Base-by-base conservation (phyloP, 2,797 vertebrate species). In the Pangasius mekongensis region DNA sequence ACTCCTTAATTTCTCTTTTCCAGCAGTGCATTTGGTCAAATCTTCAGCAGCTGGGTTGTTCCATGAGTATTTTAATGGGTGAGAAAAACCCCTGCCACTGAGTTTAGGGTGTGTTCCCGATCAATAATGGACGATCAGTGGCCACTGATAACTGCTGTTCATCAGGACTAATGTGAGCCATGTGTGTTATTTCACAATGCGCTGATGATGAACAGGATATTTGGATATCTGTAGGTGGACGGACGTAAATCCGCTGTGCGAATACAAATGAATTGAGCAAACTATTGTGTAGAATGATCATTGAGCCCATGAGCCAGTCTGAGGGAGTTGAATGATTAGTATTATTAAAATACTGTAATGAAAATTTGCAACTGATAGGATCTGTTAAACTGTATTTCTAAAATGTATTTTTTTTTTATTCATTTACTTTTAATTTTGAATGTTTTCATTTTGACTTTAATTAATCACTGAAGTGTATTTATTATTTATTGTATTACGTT, bases 1-100 rank as follows among this genome's bases (percentile, higher is more conserved):
- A 94, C 92, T 91, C 92, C 90, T 91, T 96, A 94, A 96, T 96
- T 95, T 93, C 91, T 95, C 93, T 94, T 93, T 94, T 95, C 94
- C 94, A 92, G 91, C 91, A 92, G 91, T 91, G 92, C 93, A 90
- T 94, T 95, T 93, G 93, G 92, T 95, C 91, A 94, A 92, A 95
- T 94, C 93, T 92, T 92, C 92, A 92, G 94, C 91, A 54, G 94
- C 92, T 91, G 93, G 91, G 92, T 89, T 92, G 93, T 94, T 93
- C 95, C 94, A 94, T 93, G 88, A 90, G 86, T 36, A 88, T 76
- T 91, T 91, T 95, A 94, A 96, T 95, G 92, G 94, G 92, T 92
- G 92, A 89, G 92, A 91, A 89, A 92, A 58, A 56, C n/a, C 66
- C 89, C 92, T 92, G 91, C 90, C 88, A 92, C 92, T 85, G 87